Conservation (phyloP, 2,888 invertebrate genomes). For the Hoplodrina ambigua region DNA sequence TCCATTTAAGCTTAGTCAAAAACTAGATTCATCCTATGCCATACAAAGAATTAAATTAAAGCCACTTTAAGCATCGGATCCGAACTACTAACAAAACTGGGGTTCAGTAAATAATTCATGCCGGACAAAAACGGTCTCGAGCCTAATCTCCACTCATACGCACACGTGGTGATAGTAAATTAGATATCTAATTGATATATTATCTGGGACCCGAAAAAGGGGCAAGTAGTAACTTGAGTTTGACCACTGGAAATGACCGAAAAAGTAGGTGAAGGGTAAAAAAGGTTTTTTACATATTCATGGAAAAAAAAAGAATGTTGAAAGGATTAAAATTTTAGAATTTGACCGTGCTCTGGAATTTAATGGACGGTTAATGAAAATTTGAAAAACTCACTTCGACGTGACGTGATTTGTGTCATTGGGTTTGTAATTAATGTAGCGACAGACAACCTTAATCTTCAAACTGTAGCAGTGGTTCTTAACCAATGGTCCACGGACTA, state of each 20-base stretch:
- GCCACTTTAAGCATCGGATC: constrained; percentile 34
- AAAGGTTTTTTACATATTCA: constrained; percentile 6
- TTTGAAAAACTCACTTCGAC: background rate
- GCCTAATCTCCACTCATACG: constrained; percentile 56
- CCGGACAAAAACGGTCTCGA: constrained; percentile 52
- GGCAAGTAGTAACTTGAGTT: constrained; percentile 23
- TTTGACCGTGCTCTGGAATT: background rate
- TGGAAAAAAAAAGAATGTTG: background rate
- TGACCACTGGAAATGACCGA: constrained; percentile 24
- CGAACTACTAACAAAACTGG: constrained; percentile 42
- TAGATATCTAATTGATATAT: constrained; percentile 67
- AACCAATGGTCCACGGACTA: no score
- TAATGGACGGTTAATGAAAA: background rate
- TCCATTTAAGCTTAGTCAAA: constrained; percentile 22
- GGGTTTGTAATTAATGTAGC: background rate
- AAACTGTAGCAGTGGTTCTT: background rate
- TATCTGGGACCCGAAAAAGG: constrained; percentile 59
- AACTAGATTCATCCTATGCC: constrained; percentile 33
- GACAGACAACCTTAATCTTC: background rate
- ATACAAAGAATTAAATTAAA: constrained; percentile 53
- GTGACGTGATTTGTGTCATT: background rate
- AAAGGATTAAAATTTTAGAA: background rate
- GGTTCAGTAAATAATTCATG: constrained; percentile 60
- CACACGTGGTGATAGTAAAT: constrained; percentile 58
- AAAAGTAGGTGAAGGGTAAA: constrained; percentile 27